Conservation (phyloP, 35 echinoderm and acorn worm genomes). For the Strongylocentrotus purpuratus region DNA sequence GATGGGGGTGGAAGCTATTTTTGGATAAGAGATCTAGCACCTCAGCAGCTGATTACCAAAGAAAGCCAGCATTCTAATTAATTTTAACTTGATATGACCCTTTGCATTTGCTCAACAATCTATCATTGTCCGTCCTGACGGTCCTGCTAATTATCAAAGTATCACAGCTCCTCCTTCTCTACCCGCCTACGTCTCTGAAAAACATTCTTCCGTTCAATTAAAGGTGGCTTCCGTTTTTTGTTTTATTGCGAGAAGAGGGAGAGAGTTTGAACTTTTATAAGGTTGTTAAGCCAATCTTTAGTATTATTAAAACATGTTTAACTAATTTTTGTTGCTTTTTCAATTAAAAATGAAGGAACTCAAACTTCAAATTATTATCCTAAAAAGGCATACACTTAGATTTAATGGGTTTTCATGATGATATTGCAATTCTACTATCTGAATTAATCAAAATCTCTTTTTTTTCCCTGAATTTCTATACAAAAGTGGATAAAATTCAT, state of each 20-base stretch:
- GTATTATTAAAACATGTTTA: too few relatives aligned
- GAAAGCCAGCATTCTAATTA: not conserved
- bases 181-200: not conserved
- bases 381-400: too few relatives aligned
- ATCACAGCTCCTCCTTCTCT: not conserved
- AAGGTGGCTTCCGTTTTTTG: not conserved
- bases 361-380: too few relatives aligned
- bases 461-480: too few relatives aligned
- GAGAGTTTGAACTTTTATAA: not conserved
- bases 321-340: too few relatives aligned
- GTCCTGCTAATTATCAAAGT: not conserved
- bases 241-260: not conserved
- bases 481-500: too few relatives aligned
- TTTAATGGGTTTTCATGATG: too few relatives aligned
- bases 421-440: too few relatives aligned
- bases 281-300: too few relatives aligned
- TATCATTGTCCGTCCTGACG: not conserved
- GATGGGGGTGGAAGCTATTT: not conserved
- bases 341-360: too few relatives aligned
- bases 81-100: not conserved
- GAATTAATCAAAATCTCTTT: too few relatives aligned
- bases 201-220: constrained; percentile 1
- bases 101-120: constrained; percentile 1
- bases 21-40: not conserved
- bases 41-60: not conserved